Conservation (phyloP, 2,797 vertebrate species). For the Pipistrellus pygmaeus region DNA sequence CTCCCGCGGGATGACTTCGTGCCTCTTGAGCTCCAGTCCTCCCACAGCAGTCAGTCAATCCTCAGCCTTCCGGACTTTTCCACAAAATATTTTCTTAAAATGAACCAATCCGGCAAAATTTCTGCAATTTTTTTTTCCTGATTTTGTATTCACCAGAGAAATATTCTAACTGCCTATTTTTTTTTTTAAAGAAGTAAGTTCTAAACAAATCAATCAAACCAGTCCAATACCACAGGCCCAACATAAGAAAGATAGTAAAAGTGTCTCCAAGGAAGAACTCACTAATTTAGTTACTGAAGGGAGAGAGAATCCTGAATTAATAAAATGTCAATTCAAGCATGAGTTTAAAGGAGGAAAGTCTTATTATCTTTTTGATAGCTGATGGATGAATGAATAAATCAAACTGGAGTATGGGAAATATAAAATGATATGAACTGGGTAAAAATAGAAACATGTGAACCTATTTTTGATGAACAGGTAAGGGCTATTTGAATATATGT, state of each 20-base stretch:
- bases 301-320: constrained; percentile 60
- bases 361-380: constrained; percentile 61
- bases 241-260: constrained; percentile 59
- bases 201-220: neutral
- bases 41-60: too few relatives aligned
- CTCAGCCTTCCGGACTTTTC: too few relatives aligned
- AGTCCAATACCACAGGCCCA: neutral
- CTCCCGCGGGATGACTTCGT: too few relatives aligned
- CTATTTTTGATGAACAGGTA: neutral
- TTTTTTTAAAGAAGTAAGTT: constrained; percentile 7
- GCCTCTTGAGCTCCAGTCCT: too few relatives aligned
- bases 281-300: constrained; percentile 32
- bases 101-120: neutral
- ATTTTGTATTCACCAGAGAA: constrained; percentile 16
- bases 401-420: constrained; percentile 4
- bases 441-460: constrained; percentile 18
- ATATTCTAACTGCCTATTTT: constrained; percentile 15
- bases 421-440: constrained; percentile 17
- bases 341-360: constrained; percentile 47
- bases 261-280: constrained; percentile 37
- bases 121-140: neutral
- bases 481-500: neutral
- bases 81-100: constrained; percentile 10
- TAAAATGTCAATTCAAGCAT: constrained; percentile 67
- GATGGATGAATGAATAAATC: constrained; percentile 55